Evolutionary conservation across 2,888 invertebrate genomes (phyloP).

Genomic region (Desoria tigrina): DNA sequence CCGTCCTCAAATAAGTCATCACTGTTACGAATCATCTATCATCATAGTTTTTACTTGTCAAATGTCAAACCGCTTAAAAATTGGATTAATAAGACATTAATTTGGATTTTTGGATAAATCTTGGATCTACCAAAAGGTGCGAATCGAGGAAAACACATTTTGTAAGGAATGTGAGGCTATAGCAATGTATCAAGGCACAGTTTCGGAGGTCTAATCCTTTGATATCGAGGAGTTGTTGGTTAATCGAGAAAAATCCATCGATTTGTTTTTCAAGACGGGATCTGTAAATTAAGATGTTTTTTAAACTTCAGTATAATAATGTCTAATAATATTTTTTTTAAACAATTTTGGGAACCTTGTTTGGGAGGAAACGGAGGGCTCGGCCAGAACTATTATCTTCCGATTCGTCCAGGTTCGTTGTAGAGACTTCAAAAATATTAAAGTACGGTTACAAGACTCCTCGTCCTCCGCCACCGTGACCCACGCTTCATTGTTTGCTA

Average conservation of each 20-base stretch:
- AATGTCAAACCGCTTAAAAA: too few species aligned
- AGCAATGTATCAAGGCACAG: too few species aligned
- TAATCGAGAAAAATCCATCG: neutral
- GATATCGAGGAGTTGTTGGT: too few species aligned
- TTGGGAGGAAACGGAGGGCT: neutral
- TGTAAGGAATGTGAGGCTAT: too few species aligned
- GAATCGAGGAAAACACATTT: too few species aligned
- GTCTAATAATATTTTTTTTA: neutral
- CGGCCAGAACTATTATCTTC: neutral
- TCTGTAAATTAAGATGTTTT: neutral
- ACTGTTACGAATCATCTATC: conserved; percentile 36
- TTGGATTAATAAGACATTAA: too few species aligned
- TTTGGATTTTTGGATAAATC: too few species aligned
- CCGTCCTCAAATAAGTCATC: conserved; percentile 32
- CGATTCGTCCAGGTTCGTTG: neutral
- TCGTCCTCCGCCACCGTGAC: conserved; percentile 2
- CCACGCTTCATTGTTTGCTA: neutral
- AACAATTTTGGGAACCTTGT: neutral
- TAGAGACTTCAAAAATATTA: neutral
- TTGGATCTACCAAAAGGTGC: too few species aligned
- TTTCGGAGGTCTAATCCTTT: too few species aligned
- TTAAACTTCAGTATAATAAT: neutral
- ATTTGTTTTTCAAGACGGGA: neutral
- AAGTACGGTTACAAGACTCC: neutral
- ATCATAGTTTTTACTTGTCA: neutral